A percentile compares a stretch with the other conserved stretches of the same genome.
These are phyloP conservation scores for Blomia tropicalis DNA, from an alignment of 2,888 invertebrate species.

Conservation along the genomic window DNA sequence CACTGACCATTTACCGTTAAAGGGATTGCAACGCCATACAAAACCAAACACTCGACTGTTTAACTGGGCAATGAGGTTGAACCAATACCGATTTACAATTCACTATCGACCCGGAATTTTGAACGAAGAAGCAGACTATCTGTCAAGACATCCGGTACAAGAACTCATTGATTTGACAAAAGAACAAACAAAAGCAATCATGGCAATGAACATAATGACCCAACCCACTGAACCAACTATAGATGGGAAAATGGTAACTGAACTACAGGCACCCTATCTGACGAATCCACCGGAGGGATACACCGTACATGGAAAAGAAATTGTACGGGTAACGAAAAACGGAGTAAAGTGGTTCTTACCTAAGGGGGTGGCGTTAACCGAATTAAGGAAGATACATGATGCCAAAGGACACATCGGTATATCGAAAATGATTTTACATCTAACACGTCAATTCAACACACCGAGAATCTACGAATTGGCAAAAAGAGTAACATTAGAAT, in stretches of 20 bases:
- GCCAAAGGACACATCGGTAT: slow-evolving; percentile 15
- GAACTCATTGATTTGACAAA: slow-evolving; percentile 9
- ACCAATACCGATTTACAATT: slow-evolving; percentile 28
- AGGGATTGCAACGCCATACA: neutral
- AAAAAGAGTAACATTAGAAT: neutral
- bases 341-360: no score
- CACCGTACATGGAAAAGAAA: no score
- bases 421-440: neutral
- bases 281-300: no score
- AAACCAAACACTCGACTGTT: slow-evolving; percentile 12
- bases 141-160: slow-evolving; percentile 27
- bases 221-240: neutral
- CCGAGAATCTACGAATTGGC: neutral
- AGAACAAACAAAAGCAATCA: neutral
- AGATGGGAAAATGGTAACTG: neutral
- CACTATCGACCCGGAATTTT: slow-evolving; percentile 25
- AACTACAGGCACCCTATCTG: no score
- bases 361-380: neutral
- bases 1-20: slow-evolving; percentile 20
- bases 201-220: neutral
- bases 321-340: no score
- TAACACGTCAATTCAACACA: neutral
- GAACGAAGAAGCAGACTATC: slow-evolving; percentile 28
- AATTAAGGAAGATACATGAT: slow-evolving; percentile 4
- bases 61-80: slow-evolving; percentile 13